Conservation (phyloP, 1,140 invertebrate species). For the Aculops lycopersici region DNA sequence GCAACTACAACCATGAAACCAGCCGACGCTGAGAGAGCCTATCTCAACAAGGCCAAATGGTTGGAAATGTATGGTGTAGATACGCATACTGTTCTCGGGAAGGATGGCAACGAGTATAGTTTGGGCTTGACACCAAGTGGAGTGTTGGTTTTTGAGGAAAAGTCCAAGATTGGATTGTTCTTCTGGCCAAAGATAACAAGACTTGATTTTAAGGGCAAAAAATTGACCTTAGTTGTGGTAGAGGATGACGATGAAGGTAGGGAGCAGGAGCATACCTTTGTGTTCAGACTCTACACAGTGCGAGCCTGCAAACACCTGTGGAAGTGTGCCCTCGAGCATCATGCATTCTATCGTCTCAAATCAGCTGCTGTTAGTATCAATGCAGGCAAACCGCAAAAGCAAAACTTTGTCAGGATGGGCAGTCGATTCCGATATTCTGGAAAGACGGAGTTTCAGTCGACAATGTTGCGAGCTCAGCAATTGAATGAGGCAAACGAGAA, state of each 20-base stretch:
- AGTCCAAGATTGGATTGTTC: constrained; percentile 89
- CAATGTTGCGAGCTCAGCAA: constrained; percentile 47
- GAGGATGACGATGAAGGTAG: constrained; percentile 76
- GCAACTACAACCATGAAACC: constrained; percentile 14
- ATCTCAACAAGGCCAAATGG: constrained; percentile 44
- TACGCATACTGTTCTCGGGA: constrained; percentile 40
- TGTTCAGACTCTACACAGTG: constrained; percentile 26
- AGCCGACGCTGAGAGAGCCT: constrained; percentile 33
- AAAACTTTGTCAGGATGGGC: constrained; percentile 20
- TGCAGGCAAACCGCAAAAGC: constrained; percentile 12
- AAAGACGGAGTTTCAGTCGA: constrained; percentile 69
- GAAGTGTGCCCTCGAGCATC: constrained; percentile 92
- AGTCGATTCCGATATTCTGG: constrained; percentile 23
- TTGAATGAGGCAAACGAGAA: constrained; percentile 70
- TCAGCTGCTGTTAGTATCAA: constrained; percentile 14
- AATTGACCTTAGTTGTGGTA: constrained; percentile 66
- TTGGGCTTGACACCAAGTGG: constrained; percentile 86
- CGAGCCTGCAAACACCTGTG: constrained; percentile 84
- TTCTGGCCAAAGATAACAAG: constrained; percentile 92
- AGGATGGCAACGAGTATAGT: constrained; percentile 85
- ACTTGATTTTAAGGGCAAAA: constrained; percentile 82
- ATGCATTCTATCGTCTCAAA: constrained; percentile 69
- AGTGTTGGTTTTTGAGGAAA: constrained; percentile 71
- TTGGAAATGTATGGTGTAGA: constrained; percentile 52
- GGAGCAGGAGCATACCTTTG: constrained; percentile 71